Evolutionary conservation across 2,797 vertebrate genomes (phyloP).

Genomic region (Fundulus diaphanus): DNA sequence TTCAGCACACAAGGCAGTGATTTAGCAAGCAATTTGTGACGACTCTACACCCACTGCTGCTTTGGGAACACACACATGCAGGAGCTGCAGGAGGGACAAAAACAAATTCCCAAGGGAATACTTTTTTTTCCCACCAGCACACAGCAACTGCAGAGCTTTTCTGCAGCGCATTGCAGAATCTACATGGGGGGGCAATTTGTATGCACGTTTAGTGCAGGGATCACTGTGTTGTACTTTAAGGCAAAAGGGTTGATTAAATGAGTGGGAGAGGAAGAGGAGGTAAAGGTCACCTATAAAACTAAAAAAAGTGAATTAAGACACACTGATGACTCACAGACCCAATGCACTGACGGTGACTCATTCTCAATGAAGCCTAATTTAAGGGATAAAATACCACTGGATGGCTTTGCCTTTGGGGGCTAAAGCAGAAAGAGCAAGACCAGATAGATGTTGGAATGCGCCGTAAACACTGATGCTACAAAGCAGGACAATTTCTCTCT

Average conservation of each 20-base stretch:
- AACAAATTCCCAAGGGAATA: conserved; percentile 50
- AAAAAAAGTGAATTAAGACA: conserved; percentile 37
- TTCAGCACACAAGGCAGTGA: conserved; percentile 56
- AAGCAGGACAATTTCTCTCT: conserved; percentile 11
- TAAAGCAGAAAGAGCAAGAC: conserved; percentile 38
- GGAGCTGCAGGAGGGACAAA: conserved; percentile 31
- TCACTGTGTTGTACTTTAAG: conserved; percentile 24
- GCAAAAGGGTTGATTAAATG: conserved; percentile 11
- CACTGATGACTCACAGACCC: conserved; percentile 53
- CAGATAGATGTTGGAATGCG: conserved; percentile 43
- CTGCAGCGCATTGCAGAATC: conserved; percentile 37
- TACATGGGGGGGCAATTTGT: conserved; percentile 35
- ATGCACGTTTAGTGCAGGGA: conserved; percentile 22
- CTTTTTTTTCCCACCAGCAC: conserved; percentile 31
- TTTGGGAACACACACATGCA: conserved; percentile 62
- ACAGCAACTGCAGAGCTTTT: conserved; percentile 48
- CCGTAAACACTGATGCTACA: conserved; percentile 9
- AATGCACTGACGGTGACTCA: conserved; percentile 59
- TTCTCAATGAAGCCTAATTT: conserved; percentile 63
- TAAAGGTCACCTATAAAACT: conserved; percentile 30
- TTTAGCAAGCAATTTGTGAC: conserved; percentile 56
- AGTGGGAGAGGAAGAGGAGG: conserved; percentile 10
- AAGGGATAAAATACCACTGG: conserved; percentile 37
- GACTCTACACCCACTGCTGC: conserved; percentile 36
- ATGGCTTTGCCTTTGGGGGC: conserved; percentile 56